Evolutionary conservation across 2,888 invertebrate species (phyloP).

Genomic region (Diogma glabrata): DNA sequence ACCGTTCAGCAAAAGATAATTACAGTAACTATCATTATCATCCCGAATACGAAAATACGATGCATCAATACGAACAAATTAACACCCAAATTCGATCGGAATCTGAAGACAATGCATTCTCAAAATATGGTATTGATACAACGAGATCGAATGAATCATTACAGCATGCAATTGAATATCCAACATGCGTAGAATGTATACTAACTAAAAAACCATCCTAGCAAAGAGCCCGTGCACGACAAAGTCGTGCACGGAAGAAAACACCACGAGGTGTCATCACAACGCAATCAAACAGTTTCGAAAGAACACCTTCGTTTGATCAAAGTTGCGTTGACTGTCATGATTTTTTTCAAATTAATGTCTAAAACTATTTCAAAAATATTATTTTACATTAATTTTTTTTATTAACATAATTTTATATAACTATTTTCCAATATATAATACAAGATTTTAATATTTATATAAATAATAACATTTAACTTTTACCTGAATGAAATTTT

Average conservation of each 20-base stretch:
- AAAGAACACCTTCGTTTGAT: slow-evolving; percentile 19
- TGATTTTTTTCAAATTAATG: slow-evolving; percentile 46
- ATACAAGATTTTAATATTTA: too few species aligned
- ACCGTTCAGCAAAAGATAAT: slow-evolving; percentile 34
- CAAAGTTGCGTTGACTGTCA: slow-evolving; percentile 35
- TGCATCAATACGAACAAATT: background rate
- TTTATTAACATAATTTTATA: too few species aligned
- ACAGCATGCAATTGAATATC: slow-evolving; percentile 48
- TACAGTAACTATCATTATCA: too few species aligned
- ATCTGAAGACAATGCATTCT: slow-evolving; percentile 35
- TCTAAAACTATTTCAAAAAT: too few species aligned
- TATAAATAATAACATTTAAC: too few species aligned
- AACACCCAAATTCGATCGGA: slow-evolving; percentile 28
- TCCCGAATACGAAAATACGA: slow-evolving; percentile 22
- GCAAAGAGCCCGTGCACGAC: slow-evolving; percentile 48
- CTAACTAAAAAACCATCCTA: slow-evolving; percentile 45
- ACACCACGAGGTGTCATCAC: slow-evolving; percentile 30
- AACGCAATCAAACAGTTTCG: slow-evolving; percentile 18
- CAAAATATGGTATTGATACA: slow-evolving; percentile 36
- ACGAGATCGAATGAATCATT: slow-evolving; percentile 45
- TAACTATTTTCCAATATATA: too few species aligned
- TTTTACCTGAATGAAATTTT: too few species aligned
- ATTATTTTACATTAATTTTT: too few species aligned
- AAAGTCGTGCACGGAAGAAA: slow-evolving; percentile 50
- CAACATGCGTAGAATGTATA: slow-evolving; percentile 63